A percentile compares a stretch with the other conserved stretches of the same genome.
phyloP scores from a whole-genome alignment of 2,113 vertebrate species.

The Coryphaenoides rupestris region DNA sequence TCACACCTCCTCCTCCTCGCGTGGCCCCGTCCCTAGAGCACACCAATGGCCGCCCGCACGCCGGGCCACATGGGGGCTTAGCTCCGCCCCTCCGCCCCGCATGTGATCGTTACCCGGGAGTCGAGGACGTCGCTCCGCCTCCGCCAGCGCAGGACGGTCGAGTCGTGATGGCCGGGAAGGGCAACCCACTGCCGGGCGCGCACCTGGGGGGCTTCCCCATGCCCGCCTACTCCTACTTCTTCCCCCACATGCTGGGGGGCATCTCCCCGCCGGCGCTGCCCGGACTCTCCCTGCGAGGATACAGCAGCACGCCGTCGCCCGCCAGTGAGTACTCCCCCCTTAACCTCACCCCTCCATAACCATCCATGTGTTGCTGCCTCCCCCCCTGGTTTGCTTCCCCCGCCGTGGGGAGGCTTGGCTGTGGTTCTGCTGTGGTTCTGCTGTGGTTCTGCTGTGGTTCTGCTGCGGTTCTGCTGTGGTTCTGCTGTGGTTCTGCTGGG shows the following conservation, averaged over 20 bases:
- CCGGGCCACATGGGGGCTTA: slow-evolving; percentile 58
- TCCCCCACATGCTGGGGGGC: slow-evolving; percentile 91
- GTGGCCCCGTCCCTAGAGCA: neutral
- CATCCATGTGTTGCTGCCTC: no score
- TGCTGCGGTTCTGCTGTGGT: neutral
- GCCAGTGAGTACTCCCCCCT: slow-evolving; percentile 84
- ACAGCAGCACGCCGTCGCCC: slow-evolving; percentile 94
- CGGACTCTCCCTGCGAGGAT: slow-evolving; percentile 88
- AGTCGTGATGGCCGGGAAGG: slow-evolving; percentile 89
- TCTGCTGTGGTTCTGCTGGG: no score
- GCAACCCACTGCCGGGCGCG: slow-evolving; percentile 81
- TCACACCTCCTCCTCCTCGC: no score
- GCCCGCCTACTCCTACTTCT: slow-evolving; percentile 94
- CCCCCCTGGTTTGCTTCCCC: neutral
- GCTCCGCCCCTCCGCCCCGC: slow-evolving; percentile 25
- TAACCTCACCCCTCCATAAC: no score
- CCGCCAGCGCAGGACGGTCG: slow-evolving; percentile 51
- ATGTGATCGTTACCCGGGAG: slow-evolving; percentile 9
- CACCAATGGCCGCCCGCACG: slow-evolving; percentile 51
- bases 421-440: neutral
- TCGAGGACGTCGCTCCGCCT: slow-evolving; percentile 20
- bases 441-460: neutral
- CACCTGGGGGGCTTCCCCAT: slow-evolving; percentile 90
- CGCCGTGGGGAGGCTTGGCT: neutral
- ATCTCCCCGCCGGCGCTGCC: slow-evolving; percentile 86